Evolutionary conservation across 2,797 vertebrate genomes (phyloP).

Genomic region (Brachymystax lenok): DNA sequence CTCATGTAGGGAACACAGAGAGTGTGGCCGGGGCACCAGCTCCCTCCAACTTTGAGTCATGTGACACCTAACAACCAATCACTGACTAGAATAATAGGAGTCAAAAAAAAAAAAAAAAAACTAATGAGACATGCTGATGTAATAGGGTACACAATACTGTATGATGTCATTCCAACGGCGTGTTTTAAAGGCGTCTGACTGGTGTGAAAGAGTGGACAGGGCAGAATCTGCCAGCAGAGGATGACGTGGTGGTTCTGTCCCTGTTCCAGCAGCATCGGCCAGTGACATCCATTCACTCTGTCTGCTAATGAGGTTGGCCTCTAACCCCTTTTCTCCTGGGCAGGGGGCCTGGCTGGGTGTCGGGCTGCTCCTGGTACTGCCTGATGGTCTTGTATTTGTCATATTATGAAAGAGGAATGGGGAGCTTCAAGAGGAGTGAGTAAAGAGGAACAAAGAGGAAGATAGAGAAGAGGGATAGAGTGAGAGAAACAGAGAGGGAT

Average conservation of each 20-base stretch:
- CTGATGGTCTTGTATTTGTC: conserved; percentile 43
- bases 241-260: conserved; percentile 28
- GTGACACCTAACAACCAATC: too few species aligned
- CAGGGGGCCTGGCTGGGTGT: background rate
- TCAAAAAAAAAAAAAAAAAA: conserved; percentile 18
- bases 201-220: conserved; percentile 14
- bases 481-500: background rate
- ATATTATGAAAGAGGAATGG: conserved; percentile 11
- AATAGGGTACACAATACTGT: conserved; percentile 19
- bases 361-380: conserved; percentile 21
- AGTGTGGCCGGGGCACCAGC: too few species aligned
- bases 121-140: conserved; percentile 36
- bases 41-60: too few species aligned
- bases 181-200: conserved; percentile 37
- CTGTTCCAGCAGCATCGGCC: conserved; percentile 50
- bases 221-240: conserved; percentile 15
- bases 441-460: background rate
- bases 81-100: too few species aligned
- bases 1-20: too few species aligned
- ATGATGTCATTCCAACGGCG: conserved; percentile 39
- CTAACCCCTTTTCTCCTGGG: background rate
- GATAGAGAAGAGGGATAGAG: background rate
- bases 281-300: conserved; percentile 61
- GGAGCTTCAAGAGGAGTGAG: conserved; percentile 2
- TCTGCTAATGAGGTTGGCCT: conserved; percentile 78